Evolutionary conservation across 1,140 invertebrate genomes (phyloP), one percentile per base, ranked within the genome.

Genomic region (Drosophila triauraria): DNA sequence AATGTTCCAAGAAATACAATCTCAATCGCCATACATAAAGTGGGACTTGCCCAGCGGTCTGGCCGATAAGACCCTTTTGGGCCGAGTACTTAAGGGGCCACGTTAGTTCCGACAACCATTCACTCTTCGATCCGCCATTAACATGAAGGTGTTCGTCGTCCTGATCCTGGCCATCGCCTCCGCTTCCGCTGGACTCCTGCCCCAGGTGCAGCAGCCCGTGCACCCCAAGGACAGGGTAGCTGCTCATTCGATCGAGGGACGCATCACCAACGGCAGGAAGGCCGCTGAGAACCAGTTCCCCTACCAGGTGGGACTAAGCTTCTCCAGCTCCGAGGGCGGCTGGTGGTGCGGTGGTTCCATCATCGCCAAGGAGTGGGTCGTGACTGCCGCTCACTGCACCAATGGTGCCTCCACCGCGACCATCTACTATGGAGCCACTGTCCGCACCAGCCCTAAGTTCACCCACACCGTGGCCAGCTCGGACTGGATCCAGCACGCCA

Each of bases 351-450:
- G 95, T 3, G 95, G 94, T 7, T 94, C 94, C 23, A 78, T 95
- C 40, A 93, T 95, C 35, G 93, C 91, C 70, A 78, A 82, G 42
- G 48, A 93, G 17, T 95, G 93, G 93, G 86, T 95, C 4, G 61
- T 95, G 30, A 94, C 94, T 4, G 94, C 95, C 15, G 95, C 94
- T 5, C 95, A 95, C 71, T 95, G 95, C 71, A 72, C 67, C 43
- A 61, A 20, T 38, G 79, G 83, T 12, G 80, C 75, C 13, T 48
- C 54, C 7, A 42, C 17, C 15, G 82, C 57, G 1, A 68, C 56
- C 38, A 23, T 77, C 44, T 81, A 70, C 50, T 77, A 72, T 12
- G 82, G 70, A 51, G 65, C 69, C 5, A 80, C 81, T 3, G 38
- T 56, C 10, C 78, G 86, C 15, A 83, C 62, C 27, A 63, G 43